Base-by-base conservation (phyloP, 2,888 invertebrate species). In the Actias luna region DNA sequence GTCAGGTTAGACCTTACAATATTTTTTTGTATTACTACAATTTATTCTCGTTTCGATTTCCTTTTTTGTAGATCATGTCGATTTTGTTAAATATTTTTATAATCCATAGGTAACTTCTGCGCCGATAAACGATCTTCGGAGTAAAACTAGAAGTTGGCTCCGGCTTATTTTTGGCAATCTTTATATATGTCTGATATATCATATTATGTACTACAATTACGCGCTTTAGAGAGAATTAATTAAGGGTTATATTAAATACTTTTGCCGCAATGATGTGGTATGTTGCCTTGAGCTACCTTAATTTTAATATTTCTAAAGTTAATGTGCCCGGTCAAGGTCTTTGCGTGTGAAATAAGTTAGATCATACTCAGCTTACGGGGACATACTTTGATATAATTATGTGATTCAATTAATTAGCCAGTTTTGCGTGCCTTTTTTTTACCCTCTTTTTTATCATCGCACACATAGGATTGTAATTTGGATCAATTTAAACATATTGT, bases 281-380 rank as follows among this genome's bases (percentile, higher is more conserved):
- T 42, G 33, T 46, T 36, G 58, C 67, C 67, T 62, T 65, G 67
- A 63, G 59, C 66, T 59, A 50, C 42, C 59, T 52, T 39, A 31
- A 22, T 25, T 61, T 52, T 33, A 63, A 63, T 60, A 62, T 58
- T 61, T 50, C 62, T 39, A 60, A 55, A 18, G 50, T 62, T 62
- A 60, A 59, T 39, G 59, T 64, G 58, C 61, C 39, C 61, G 64
- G 60, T 64, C 66, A 66, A 66, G 64, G 66, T 59, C 62, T 33
- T 25, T 62, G 64, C 64, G 65, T 64, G 65, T 39, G 58, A 61
- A 59, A 50, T 50, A 50, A 12, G 22, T 50, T 50, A 52, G 27
- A 27, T 27, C 27, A 52, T 52, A 18, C 27, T 5, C 27, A 52
- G 27, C 27, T 27, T 52, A 14, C 16, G 61, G 42, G 29, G 36